Evolutionary conservation across 2,113 vertebrate genomes (phyloP), one percentile per base, ranked within the genome.

Genomic region (Toxostoma redivivum): DNA sequence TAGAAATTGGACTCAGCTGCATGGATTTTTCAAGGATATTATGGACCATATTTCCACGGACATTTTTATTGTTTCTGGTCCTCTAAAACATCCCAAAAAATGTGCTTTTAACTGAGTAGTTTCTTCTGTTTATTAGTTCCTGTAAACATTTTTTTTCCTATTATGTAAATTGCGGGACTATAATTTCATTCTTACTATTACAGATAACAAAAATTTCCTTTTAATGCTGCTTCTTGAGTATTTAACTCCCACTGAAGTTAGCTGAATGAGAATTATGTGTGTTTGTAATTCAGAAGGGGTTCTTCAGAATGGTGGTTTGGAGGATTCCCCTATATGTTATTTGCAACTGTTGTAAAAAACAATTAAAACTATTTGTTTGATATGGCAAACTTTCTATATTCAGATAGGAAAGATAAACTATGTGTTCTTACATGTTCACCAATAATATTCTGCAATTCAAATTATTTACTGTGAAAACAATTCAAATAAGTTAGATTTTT

Each of bases 1-100:
- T 31, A 92, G 72, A 96, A 97, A 97, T 95, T 96, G 67, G 85
- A 96, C 88, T 96, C 96, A 96, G 93, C 92, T 96, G 94, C 65
- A 96, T 24, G 22, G 87, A 95, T 95, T 96, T 96, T 96, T 94
- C 96, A 96, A 94, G 93, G 93, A 90, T 94, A 90, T 94, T 90
- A 93, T 86, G 65, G 79, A 80, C 93, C 80, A 71, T 83, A 95
- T 92, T 97, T 96, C 77, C 86, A 84, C 5, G 3, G 92, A 94
- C 85, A 78, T 92, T 95, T 94, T 95, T 96, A 94, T 92, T 81
- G 82, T 88, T 88, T 74, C 65, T 96, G 62, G 48, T 44, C 48
- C 44, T 83, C 67, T 86, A 81, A 97, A 83, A 78, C n/a, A 37
- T 78, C 42, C 3, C 0, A 57, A 92, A 97, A 90, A 67, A 81